phyloP scores from a whole-genome alignment of 2,888 invertebrate species.

The Pammene aurita region DNA sequence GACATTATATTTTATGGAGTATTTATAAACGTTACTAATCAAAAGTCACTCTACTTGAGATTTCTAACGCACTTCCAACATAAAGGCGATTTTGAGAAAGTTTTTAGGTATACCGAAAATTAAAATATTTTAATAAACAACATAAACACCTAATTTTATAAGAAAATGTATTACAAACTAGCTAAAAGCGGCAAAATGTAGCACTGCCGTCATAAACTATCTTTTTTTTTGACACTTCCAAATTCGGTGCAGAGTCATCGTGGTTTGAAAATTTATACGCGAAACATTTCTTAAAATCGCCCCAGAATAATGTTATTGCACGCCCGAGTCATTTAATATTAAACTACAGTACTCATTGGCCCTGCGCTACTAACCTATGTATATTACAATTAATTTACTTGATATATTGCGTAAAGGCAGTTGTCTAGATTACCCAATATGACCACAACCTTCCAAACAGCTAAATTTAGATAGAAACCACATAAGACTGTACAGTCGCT shows the following conservation, averaged over 20 bases:
- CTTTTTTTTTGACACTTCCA: too few species aligned
- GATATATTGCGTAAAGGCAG: constrained; percentile 49
- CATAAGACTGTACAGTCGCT: too few species aligned
- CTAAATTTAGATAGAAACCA: too few species aligned
- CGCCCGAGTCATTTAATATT: constrained; percentile 52
- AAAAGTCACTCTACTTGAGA: background rate
- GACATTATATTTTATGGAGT: background rate
- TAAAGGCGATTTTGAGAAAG: constrained; percentile 7
- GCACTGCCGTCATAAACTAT: too few species aligned
- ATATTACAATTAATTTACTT: constrained; percentile 52
- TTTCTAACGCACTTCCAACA: background rate
- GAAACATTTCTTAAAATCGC: constrained; percentile 2
- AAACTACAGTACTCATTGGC: constrained; percentile 65
- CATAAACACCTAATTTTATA: too few species aligned
- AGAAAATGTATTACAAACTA: too few species aligned
- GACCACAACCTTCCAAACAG: constrained; percentile 5
- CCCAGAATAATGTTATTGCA: constrained; percentile 51
- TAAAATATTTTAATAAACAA: too few species aligned
- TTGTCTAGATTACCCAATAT: constrained; percentile 17
- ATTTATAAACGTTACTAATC: background rate
- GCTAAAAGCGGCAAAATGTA: too few species aligned
- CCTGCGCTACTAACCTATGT: constrained; percentile 58
- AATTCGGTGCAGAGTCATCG: too few species aligned
- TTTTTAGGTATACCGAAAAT: background rate
- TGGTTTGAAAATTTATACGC: too few species aligned